phyloP scores from a whole-genome alignment of 2,888 invertebrate genomes.

The Priocnemis perturbator region DNA sequence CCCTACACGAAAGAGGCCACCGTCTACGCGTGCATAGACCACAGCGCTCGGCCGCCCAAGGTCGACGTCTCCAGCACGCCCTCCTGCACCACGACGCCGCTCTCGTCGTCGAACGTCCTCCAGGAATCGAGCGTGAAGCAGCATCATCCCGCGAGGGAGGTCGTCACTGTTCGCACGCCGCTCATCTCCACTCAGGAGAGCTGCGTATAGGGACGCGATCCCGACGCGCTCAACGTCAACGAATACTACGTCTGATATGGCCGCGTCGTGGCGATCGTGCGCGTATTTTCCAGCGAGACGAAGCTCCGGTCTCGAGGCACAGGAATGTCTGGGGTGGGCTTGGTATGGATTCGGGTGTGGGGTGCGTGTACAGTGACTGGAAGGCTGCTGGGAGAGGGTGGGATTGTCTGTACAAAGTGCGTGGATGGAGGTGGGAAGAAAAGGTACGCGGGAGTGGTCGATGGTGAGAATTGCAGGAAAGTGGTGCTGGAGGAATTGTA shows the following conservation, averaged over 20 bases:
- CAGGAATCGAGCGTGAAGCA: conserved; percentile 58
- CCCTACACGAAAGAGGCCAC: conserved; percentile 81
- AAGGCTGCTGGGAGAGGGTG: background rate
- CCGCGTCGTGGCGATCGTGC: conserved; percentile 34
- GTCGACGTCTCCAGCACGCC: conserved; percentile 56
- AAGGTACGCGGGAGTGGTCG: background rate
- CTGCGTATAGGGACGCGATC: conserved; percentile 73
- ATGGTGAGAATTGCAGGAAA: background rate
- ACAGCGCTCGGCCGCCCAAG: conserved; percentile 77
- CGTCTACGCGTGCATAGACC: conserved; percentile 86
- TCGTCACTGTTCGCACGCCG: conserved; percentile 73
- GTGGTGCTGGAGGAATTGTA: too few species aligned
- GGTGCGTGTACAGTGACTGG: background rate
- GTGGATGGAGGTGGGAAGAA: background rate
- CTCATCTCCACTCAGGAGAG: conserved; percentile 73
- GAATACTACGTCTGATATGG: conserved; percentile 73
- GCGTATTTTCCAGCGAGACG: background rate
- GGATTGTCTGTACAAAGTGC: background rate
- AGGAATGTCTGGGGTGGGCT: background rate
- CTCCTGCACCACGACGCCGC: conserved; percentile 44
- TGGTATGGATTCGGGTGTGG: too few species aligned
- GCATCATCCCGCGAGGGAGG: conserved; percentile 69
- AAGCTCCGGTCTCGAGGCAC: too few species aligned
- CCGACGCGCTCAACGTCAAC: conserved; percentile 74
- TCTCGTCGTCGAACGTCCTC: conserved; percentile 50